phyloP scores from a whole-genome alignment of 2,888 invertebrate species.

The Ditula angustiorana region DNA sequence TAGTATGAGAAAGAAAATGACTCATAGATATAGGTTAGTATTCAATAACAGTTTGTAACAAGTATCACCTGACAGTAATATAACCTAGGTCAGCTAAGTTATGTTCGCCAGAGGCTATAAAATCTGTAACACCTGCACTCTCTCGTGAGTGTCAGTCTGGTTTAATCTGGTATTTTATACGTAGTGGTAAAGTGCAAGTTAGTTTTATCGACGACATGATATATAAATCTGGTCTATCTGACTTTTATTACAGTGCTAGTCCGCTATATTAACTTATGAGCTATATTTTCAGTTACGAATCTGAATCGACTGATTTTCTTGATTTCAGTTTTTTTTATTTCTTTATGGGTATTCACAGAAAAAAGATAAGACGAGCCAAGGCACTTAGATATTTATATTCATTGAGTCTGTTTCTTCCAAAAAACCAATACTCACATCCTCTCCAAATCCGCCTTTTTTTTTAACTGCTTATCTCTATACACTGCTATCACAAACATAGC shows the following conservation, averaged over 20 bases:
- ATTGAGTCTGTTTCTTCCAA: no score
- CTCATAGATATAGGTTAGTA: neutral
- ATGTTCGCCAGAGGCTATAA: neutral
- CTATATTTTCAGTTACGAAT: no score
- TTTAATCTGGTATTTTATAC: neutral
- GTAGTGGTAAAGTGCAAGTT: neutral
- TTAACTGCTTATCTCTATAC: neutral
- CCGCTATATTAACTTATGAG: neutral
- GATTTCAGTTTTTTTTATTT: no score
- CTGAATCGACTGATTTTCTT: no score
- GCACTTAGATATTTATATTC: no score
- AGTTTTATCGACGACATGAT: neutral
- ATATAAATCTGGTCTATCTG: neutral
- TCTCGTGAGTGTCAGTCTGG: no score
- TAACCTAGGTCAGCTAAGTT: no score
- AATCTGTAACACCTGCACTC: neutral
- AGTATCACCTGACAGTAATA: neutral
- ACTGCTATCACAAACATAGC: neutral
- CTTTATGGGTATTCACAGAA: no score
- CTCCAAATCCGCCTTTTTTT: neutral
- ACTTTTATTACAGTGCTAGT: neutral
- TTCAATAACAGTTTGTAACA: neutral
- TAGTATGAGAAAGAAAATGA: no score
- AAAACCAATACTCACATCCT: neutral
- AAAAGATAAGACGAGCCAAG: no score